Base-by-base conservation (phyloP, 2,888 invertebrate genomes). In the Athalia cordata region DNA sequence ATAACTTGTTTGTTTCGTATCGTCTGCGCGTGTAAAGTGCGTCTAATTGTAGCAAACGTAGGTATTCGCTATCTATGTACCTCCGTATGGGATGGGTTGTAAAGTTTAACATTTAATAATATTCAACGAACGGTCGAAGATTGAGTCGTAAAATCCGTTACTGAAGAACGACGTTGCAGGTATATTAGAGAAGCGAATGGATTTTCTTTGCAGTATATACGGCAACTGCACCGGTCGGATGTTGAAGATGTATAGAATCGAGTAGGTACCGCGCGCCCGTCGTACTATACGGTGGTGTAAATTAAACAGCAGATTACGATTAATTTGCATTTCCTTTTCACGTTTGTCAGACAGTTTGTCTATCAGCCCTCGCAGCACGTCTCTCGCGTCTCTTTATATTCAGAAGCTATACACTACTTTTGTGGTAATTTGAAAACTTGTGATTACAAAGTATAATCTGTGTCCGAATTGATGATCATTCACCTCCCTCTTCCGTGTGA, bases 61-160 rank as follows among this genome's bases (percentile, higher is more conserved):
- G 29, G 29, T 43, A n/a, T 9, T 55, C 6, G 3, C n/a, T 11
- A 55, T 11, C 55, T 55, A 55, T 55, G 55, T 55, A 7, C 55
- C 7, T 55, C 0, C 55, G 55, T 55, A 55, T 7, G n/a, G 72
- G 43, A 15, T n/a, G 6, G 11, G 59, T 8, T 72, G 59, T 72
- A 72, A 47, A 47, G 55, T 68, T 68, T 68, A 11, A 52, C 15
- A 43, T 3, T 57, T 49, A 75, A 62, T 49, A 75, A 64, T 29
- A 64, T 62, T 75, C 29, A 75, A 75, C 75, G 50, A 75, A 75
- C 75, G 52, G 29, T 75, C 75, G 64, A 75, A 75, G 75, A 75
- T 75, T 64, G 75, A 75, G 75, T 75, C 52, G 75, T 75, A 61
- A 75, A 75, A 29, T 29, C 1, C 29, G 29, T 29, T 29, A 2